A percentile compares a stretch with the other conserved stretches of the same genome.
phyloP scores from a whole-genome alignment of 2,888 invertebrate species.

The Callyntrura sp. region DNA sequence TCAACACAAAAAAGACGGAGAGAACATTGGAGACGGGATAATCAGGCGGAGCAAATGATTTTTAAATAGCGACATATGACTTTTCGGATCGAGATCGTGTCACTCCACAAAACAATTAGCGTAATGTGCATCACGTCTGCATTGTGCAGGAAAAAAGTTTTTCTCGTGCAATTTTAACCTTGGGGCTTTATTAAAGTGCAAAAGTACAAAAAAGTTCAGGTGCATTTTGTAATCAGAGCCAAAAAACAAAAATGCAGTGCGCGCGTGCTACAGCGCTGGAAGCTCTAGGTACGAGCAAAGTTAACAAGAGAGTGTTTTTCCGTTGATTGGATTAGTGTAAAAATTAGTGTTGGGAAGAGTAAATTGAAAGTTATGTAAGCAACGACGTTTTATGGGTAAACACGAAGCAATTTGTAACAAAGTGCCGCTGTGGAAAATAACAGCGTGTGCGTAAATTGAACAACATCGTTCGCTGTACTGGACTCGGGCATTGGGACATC shows the following conservation, averaged over 20 bases:
- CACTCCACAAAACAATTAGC: background rate
- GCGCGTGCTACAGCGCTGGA: background rate
- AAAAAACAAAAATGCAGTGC: background rate
- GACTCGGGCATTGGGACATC: background rate
- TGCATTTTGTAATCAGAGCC: background rate
- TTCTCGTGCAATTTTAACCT: background rate
- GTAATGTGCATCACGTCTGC: background rate
- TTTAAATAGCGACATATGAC: constrained; percentile 16
- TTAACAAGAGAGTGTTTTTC: background rate
- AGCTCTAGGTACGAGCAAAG: background rate
- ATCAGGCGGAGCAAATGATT: constrained; percentile 14
- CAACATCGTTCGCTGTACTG: background rate
- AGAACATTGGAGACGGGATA: background rate
- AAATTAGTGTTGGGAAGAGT: background rate
- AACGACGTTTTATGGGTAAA: constrained; percentile 5
- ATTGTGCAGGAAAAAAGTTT: background rate
- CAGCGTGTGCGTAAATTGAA: background rate
- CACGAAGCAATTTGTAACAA: constrained; percentile 12
- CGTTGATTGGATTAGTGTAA: background rate
- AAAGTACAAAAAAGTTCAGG: background rate
- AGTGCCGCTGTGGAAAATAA: background rate
- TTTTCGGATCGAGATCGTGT: background rate
- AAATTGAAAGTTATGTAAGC: background rate
- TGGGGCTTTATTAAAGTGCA: background rate
- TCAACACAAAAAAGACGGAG: background rate